A percentile compares a stretch with the other conserved stretches of the same genome.
Conservation (phyloP, 2,113 vertebrate genomes). For the Heloderma charlesbogerti region DNA sequence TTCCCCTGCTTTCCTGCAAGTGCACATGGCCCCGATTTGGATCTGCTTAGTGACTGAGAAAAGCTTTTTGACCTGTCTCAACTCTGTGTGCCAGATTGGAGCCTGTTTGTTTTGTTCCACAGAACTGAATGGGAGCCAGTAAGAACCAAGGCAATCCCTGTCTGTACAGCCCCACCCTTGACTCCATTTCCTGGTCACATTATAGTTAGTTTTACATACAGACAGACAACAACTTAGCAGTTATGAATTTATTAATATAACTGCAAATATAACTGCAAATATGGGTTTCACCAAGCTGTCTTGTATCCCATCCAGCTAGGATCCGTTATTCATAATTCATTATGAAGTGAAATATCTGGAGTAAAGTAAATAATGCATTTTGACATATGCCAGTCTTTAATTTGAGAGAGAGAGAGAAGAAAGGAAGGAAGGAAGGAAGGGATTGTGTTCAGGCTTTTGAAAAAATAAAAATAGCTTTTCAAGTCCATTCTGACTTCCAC, state of each 20-base stretch:
- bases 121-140: not conserved
- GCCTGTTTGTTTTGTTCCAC: not conserved
- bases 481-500: not conserved
- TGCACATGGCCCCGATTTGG: no score
- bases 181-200: not conserved
- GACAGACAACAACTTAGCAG: not conserved
- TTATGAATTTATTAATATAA: not conserved
- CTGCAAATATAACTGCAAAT: not conserved
- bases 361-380: not conserved
- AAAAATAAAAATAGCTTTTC: conserved; percentile 12
- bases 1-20: no score
- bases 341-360: not conserved
- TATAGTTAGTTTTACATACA: not conserved
- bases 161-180: not conserved
- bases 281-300: not conserved
- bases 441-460: not conserved
- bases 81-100: not conserved
- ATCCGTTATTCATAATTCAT: conserved; percentile 1
- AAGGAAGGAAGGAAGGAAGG: not conserved
- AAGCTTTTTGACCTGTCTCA: not conserved
- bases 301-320: not conserved
- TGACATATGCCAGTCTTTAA: not conserved
- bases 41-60: not conserved
- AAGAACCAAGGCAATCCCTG: not conserved
- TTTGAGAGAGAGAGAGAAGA: not conserved